These are phyloP conservation scores for Pampusana beccarii DNA, from an alignment of 2,113 vertebrate genomes.

Conservation along the genomic window DNA sequence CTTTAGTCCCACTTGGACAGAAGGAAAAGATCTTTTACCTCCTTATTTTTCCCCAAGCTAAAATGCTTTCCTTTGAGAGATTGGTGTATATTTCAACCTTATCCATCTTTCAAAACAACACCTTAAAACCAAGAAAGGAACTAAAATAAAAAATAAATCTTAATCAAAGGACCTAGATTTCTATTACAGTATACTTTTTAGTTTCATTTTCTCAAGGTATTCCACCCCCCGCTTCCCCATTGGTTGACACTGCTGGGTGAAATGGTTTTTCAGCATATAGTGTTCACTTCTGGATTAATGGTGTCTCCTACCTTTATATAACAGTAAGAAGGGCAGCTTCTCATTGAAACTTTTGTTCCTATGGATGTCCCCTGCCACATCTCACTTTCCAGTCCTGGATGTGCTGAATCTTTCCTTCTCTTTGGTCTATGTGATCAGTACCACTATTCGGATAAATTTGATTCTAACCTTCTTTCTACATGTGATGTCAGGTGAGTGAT, in stretches of 20 bases:
- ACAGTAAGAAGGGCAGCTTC: not conserved
- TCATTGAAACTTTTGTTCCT: not conserved
- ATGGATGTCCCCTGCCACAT: not conserved
- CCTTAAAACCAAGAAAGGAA: not conserved
- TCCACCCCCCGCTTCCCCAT: not conserved
- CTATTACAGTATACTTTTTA: not conserved
- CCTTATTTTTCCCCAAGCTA: not conserved
- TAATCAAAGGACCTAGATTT: not conserved
- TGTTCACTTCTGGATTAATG: not conserved
- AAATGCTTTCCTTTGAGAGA: not conserved
- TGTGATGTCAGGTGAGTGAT: fast-evolving
- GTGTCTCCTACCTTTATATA: not conserved
- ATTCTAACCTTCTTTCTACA: not conserved
- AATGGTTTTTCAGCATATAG: not conserved
- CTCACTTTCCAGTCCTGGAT: not conserved
- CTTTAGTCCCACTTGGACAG: not conserved
- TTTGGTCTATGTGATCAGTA: not conserved
- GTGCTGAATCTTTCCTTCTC: not conserved
- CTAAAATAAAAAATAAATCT: not conserved
- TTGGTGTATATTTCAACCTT: not conserved
- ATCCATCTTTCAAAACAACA: not conserved
- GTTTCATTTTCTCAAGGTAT: not conserved
- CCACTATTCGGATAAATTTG: not conserved
- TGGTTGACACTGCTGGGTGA: not conserved
- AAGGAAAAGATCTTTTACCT: not conserved